Evolutionary conservation across 2,797 vertebrate genomes (phyloP), one percentile per base, ranked within the genome.

Genomic region (Pitangus sulphuratus): DNA sequence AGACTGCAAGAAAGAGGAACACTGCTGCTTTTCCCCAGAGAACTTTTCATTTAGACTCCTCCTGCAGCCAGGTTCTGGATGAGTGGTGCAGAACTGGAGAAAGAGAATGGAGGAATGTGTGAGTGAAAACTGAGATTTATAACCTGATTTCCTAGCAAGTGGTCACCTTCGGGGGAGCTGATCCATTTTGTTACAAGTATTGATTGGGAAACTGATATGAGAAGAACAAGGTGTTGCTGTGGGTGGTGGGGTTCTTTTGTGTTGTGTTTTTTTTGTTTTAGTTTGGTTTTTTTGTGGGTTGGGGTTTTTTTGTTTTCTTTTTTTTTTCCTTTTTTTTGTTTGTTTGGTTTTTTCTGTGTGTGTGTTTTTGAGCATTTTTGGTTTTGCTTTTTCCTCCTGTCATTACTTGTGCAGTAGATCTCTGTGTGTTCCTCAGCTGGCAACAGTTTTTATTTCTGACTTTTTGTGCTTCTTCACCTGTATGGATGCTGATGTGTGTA

Each of bases 301-400:
- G 39, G 39, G 5, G 12, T 39, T 39, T 15, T 2, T 71, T 13
- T 26, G 26, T 16, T 15, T 2, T 7, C 3, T 40, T 40, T 15
- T 2, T 64, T 14, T 26, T 28, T 4, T 15, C 2, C 3, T 40
- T 15, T 2, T 64, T 14, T 26, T 50, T 17, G 13, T 2, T 6
- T 40, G 26, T 33, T 56, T 37, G 4, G 4, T 28, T 40, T 20
- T 26, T 51, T 20, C 20, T 17, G 8, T 8, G 5, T 21, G n/a
- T 28, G 53, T 56, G 14, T 12, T 56, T 24, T 22, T 11, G 9
- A 42, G 40, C 13, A 24, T 24, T 44, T 44, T 35, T 33, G 10
- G 8, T n/a, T 39, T 42, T 48, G 17, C 3, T 48, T 35, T 16
- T 7, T 13, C 11, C 14, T 57, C 14, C 26, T 58, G 18, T 40